Base-by-base conservation (phyloP, 2,797 vertebrate species). In the Mus spretus region DNA sequence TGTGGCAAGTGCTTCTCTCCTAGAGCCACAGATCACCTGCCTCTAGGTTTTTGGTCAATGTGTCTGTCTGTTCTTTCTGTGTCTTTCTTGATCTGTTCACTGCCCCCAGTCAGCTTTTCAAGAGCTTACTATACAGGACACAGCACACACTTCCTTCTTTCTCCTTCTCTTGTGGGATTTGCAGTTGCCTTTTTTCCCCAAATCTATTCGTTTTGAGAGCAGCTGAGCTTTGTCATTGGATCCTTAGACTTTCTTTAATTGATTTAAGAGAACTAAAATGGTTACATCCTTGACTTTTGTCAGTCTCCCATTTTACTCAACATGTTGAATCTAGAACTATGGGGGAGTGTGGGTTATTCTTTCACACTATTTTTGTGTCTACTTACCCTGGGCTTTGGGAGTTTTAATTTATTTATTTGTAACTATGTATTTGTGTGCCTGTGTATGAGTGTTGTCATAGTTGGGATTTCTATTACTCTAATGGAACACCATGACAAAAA, bases 171-270 rank as follows among this genome's bases (percentile, higher is more conserved):
- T 72, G 19, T 47, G 40, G 50, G 40, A 37, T 94, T 90, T 96
- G 19, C 10, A 12, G 65, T 17, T 95, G 31, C 74, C 40, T 7
- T 78, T 26, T 28, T 28, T 12, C 70, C 67, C 14, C 34, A 94
- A 80, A 37, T 75, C 91, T 61, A 34, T 92, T 89, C 81, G 81
- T 31, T 87, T 47, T 77, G 20, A 88, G 53, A 92, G 26, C 61
- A 93, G 55, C n/a, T 77, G 77, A 96, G 53, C 22, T 96, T 90
- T 40, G 72, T 77, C 34, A 87, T 89, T 26, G 57, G 31, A 82
- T 55, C 44, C 74, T 91, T 87, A 17, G 82, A 94, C 14, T 93
- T 77, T 22, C 37, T 74, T 87, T 79, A 10, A 15, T 93, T 20
- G 55, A 3, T 75, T 95, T 63, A 31, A 55, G 72, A 96, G 78